phyloP scores from a whole-genome alignment of 92 coral and sea anemone genomes.

The Scolanthus callimorphus region DNA sequence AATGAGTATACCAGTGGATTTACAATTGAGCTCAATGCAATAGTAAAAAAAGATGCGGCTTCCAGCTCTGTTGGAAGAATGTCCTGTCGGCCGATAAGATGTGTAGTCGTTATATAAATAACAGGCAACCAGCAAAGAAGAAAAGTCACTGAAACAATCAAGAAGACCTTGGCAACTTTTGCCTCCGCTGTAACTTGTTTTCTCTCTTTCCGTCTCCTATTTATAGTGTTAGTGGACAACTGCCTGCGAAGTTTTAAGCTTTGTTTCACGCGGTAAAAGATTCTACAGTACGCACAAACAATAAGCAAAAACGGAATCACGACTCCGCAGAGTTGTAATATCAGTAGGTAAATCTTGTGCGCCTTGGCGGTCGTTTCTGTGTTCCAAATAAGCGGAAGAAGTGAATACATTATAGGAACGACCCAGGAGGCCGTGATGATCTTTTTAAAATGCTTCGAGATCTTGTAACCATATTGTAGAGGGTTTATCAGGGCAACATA shows the following conservation, averaged over 20 bases:
- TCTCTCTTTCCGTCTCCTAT: conserved; percentile 15
- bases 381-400: conserved; percentile 65
- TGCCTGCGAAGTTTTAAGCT: conserved; percentile 37
- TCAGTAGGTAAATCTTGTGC: conserved; percentile 54
- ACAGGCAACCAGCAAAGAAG: conserved; percentile 73
- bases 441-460: conserved; percentile 39
- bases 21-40: conserved; percentile 67
- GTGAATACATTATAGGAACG: conserved; percentile 40
- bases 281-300: conserved; percentile 45
- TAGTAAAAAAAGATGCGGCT: conserved; percentile 51
- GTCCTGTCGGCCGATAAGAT: conserved; percentile 32
- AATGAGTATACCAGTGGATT: conserved; percentile 71
- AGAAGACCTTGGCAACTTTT: conserved; percentile 58
- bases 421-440: conserved; percentile 49
- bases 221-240: conserved; percentile 18
- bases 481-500: conserved; percentile 62
- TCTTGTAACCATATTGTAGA: conserved; percentile 38
- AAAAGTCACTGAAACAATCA: conserved; percentile 59
- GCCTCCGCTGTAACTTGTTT: conserved; percentile 46
- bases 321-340: conserved; percentile 58
- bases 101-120: conserved; percentile 66
- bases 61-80: conserved; percentile 47
- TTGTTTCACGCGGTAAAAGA: conserved; percentile 42
- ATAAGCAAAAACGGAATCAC: conserved; percentile 55
- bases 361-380: conserved; percentile 27